phyloP scores from a whole-genome alignment of 2,113 vertebrate genomes.

The Phylloscopus whistleri region DNA sequence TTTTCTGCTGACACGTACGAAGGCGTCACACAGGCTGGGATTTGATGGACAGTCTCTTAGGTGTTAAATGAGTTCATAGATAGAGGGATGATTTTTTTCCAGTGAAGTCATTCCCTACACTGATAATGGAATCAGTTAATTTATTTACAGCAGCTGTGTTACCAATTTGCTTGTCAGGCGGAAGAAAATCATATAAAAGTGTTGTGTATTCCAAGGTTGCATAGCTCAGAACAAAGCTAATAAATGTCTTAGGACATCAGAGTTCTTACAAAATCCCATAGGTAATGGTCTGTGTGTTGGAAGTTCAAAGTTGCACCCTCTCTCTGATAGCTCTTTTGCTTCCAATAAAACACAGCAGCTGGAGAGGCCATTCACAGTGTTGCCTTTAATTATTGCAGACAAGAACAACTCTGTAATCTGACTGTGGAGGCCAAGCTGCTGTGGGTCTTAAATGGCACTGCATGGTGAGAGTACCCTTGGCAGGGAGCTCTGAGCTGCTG shows the following conservation, averaged over 20 bases:
- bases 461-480: constrained; percentile 3
- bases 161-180: background rate
- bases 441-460: background rate
- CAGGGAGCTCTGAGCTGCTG: background rate
- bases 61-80: background rate
- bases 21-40: background rate
- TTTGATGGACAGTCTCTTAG: background rate
- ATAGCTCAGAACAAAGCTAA: background rate
- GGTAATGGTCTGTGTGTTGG: background rate
- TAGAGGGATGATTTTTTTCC: background rate
- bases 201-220: background rate
- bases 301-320: background rate
- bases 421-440: background rate
- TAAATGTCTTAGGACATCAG: background rate
- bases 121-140: background rate
- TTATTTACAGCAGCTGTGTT: background rate
- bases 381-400: constrained; percentile 37
- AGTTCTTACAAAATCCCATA: background rate
- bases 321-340: background rate
- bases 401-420: constrained; percentile 32
- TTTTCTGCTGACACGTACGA: background rate
- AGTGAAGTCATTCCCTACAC: background rate
- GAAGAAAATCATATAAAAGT: background rate
- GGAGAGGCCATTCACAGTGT: background rate
- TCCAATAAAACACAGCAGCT: background rate